Conservation (phyloP, 2,888 invertebrate genomes). For the Aphodius sticticus region DNA sequence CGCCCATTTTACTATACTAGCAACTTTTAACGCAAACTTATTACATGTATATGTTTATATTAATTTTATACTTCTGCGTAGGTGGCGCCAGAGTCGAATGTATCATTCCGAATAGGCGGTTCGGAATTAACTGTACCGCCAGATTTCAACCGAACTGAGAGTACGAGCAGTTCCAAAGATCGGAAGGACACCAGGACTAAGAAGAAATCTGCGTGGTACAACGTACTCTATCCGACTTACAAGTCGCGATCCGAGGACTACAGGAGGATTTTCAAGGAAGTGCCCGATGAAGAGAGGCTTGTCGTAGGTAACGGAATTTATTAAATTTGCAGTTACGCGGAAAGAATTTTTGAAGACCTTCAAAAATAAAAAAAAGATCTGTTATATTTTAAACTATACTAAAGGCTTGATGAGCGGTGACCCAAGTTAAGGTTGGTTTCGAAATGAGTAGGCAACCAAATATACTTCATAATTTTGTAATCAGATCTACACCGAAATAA, state of each 20-base stretch:
- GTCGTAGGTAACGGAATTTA: slow-evolving; percentile 76
- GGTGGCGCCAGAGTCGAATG: slow-evolving; percentile 29
- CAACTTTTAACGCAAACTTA: too few species aligned
- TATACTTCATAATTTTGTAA: too few species aligned
- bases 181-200: slow-evolving; percentile 63
- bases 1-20: too few species aligned
- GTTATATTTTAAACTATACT: not conserved
- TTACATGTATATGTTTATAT: too few species aligned
- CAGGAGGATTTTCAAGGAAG: slow-evolving; percentile 88
- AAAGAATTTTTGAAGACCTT: not conserved
- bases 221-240: slow-evolving; percentile 88
- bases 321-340: not conserved
- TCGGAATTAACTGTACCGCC: slow-evolving; percentile 38
- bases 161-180: slow-evolving; percentile 49
- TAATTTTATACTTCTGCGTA: not conserved
- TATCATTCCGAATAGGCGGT: slow-evolving; percentile 17
- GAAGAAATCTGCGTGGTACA: slow-evolving; percentile 88
- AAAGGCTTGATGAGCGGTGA: too few species aligned
- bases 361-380: slow-evolving; percentile 24
- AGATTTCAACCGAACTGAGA: slow-evolving; percentile 49
- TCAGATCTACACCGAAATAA: too few species aligned
- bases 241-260: slow-evolving; percentile 94
- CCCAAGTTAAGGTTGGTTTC: too few species aligned
- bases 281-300: slow-evolving; percentile 89
- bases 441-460: too few species aligned